These are phyloP conservation scores for Sinopyrophorus schimmeli DNA, from an alignment of 2,888 invertebrate species.

Conservation along the genomic window DNA sequence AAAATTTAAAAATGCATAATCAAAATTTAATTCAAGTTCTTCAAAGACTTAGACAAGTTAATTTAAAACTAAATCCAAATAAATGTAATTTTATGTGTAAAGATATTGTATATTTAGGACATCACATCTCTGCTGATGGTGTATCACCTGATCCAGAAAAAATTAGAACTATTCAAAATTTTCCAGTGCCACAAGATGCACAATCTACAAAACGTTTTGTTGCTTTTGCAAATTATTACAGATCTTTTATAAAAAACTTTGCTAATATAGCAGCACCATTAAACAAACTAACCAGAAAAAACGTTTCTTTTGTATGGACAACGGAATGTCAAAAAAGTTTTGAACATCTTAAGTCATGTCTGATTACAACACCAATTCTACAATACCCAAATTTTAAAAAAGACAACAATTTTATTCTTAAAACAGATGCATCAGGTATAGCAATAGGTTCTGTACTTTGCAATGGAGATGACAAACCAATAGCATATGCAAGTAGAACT, in stretches of 20 bases:
- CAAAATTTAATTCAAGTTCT: conserved; percentile 33
- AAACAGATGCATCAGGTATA: conserved; percentile 14
- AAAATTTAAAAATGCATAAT: conserved; percentile 32
- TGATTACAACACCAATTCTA: conserved; percentile 14
- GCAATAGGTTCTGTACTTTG: conserved; percentile 18
- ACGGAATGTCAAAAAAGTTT: conserved; percentile 3
- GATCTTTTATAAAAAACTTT: conserved; percentile 34
- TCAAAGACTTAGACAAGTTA: conserved; percentile 25
- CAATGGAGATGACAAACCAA: conserved; percentile 10
- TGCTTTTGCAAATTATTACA: conserved; percentile 37
- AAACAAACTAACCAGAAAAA: conserved; percentile 31
- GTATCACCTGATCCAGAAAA: conserved; percentile 34
- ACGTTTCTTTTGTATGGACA: conserved; percentile 5
- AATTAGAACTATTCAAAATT: conserved; percentile 31
- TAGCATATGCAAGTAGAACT: conserved; percentile 24
- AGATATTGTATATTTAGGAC: conserved; percentile 31
- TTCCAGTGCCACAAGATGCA: conserved; percentile 34
- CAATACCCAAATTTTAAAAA: conserved; percentile 15
- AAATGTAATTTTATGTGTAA: conserved; percentile 35
- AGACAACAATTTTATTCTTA: conserved; percentile 15
- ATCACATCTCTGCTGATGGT: conserved; percentile 28
- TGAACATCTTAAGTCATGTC: conserved; percentile 1
- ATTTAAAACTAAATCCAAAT: conserved; percentile 36
- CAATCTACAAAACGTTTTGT: conserved; percentile 28
- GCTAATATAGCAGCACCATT: conserved; percentile 33